Conservation (phyloP, 2,888 invertebrate genomes). For the Zaprionus obscuricornis region DNA sequence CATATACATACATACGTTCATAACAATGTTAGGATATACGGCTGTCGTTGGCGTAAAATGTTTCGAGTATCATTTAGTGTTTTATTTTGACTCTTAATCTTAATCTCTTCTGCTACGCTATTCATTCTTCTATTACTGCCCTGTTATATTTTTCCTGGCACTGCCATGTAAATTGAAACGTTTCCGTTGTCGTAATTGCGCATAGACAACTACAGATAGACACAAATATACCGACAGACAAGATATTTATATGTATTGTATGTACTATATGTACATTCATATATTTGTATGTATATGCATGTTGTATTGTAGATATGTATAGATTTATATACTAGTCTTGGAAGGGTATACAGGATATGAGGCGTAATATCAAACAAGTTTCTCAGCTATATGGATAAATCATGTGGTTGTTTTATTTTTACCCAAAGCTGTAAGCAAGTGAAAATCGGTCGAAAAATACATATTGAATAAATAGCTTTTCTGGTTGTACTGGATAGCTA, state of each 20-base stretch:
- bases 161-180: conserved; percentile 72
- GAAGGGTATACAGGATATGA: no score
- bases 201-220: conserved; percentile 18
- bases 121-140: conserved; percentile 7
- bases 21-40: conserved; percentile 2
- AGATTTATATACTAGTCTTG: no score
- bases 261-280: no score
- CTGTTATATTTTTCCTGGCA: conserved; percentile 29
- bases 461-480: no score
- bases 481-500: no score
- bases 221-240: neutral
- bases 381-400: no score
- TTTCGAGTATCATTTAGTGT: conserved; percentile 69
- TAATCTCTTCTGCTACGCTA: conserved; percentile 25
- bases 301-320: conserved; percentile 22
- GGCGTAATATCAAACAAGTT: no score
- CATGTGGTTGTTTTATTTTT: no score
- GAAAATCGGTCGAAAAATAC: no score
- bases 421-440: no score
- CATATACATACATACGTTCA: neutral
- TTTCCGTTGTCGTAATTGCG: conserved; percentile 61
- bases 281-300: neutral
- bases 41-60: conserved; percentile 49
- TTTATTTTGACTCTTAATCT: conserved; percentile 51
- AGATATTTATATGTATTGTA: neutral